Evolutionary conservation across 35 echinoderm and acorn worm species (phyloP).

Genomic region (Chiridota heheva): DNA sequence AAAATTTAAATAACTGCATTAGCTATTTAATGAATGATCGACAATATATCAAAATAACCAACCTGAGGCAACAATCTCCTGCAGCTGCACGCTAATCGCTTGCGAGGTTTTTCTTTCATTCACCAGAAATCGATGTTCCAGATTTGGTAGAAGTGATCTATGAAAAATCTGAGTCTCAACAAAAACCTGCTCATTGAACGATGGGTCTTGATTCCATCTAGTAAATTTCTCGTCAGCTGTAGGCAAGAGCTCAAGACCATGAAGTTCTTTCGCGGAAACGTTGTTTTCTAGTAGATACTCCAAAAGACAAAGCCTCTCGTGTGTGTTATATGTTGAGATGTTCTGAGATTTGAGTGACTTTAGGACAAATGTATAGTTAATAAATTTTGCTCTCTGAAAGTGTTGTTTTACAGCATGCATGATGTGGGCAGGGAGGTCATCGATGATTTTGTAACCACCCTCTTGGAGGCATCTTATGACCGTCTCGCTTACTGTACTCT

Average conservation of each 20-base stretch:
- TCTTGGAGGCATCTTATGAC: conserved; percentile 10
- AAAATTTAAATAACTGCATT: too few species aligned
- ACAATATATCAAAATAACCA: too few species aligned
- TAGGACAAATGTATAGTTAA: neutral
- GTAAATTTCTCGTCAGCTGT: neutral
- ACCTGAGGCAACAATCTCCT: too few species aligned
- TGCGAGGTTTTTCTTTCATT: too few species aligned
- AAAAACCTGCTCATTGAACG: neutral
- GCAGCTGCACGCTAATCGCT: too few species aligned
- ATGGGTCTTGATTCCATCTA: neutral
- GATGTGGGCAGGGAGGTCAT: conserved; percentile 6
- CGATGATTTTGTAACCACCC: neutral
- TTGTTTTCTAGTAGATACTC: neutral
- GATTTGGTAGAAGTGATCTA: neutral
- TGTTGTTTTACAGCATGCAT: neutral
- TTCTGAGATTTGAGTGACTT: neutral
- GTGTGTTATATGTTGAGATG: neutral
- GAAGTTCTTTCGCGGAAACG: neutral
- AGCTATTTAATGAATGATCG: too few species aligned
- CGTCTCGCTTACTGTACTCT: too few species aligned
- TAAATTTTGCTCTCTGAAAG: neutral
- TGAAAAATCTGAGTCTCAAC: neutral
- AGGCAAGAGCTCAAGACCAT: conserved; percentile 6
- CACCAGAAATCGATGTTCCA: neutral
- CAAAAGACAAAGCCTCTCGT: neutral